Conservation (phyloP, 2,888 invertebrate species). For the Siphonodentalium dalli region DNA sequence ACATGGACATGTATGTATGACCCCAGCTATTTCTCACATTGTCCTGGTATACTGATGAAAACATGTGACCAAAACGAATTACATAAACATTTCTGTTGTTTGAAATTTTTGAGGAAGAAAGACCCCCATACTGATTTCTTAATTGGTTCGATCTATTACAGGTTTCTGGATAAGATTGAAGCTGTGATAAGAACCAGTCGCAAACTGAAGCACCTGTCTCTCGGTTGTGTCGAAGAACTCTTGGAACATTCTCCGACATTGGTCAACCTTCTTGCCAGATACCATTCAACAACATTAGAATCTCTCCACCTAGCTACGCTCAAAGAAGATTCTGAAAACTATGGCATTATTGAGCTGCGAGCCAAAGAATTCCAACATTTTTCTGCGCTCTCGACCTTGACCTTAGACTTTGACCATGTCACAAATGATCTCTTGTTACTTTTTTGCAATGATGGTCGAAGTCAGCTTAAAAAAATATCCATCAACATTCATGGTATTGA, state of each 20-base stretch:
- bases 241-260: constrained; percentile 66
- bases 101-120: no score
- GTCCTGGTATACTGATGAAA: no score
- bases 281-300: constrained; percentile 70
- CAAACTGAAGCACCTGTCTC: constrained; percentile 67
- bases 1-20: no score
- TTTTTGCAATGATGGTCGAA: constrained; percentile 39
- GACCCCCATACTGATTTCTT: constrained; percentile 8
- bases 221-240: constrained; percentile 70
- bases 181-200: constrained; percentile 67
- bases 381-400: constrained; percentile 70
- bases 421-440: constrained; percentile 51
- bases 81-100: no score
- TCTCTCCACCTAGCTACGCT: constrained; percentile 76
- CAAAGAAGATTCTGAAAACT: constrained; percentile 77
- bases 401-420: constrained; percentile 66
- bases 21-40: no score
- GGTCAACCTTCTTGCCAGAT: constrained; percentile 64
- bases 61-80: no score
- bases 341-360: constrained; percentile 71
- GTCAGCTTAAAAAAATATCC: constrained; percentile 68
- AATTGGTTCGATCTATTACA: constrained; percentile 29
- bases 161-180: constrained; percentile 63
- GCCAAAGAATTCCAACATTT: constrained; percentile 71
- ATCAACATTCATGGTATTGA: constrained; percentile 77